These are phyloP conservation scores for Hofmannophila pseudospretella DNA, from an alignment of 2,888 invertebrate genomes.

Conservation along the genomic window DNA sequence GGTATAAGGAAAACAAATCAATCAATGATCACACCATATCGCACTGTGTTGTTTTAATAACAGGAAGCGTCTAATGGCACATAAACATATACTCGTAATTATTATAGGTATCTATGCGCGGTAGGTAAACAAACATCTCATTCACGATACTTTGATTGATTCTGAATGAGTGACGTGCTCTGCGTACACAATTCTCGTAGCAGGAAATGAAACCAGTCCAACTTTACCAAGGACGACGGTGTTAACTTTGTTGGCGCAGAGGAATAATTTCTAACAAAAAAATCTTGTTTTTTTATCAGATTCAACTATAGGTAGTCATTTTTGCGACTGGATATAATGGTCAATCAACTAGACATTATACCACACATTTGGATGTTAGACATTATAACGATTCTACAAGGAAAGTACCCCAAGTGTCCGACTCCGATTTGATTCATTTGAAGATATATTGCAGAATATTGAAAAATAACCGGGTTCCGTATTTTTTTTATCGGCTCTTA, in stretches of 20 bases:
- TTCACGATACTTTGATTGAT: slow-evolving; percentile 72
- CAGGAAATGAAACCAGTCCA: slow-evolving; percentile 70
- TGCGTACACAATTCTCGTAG: slow-evolving; percentile 63
- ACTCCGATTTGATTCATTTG: no score
- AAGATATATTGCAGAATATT: no score
- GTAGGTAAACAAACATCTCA: slow-evolving; percentile 74
- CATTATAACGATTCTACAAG: no score
- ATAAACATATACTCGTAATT: slow-evolving; percentile 27
- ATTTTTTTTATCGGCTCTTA: no score
- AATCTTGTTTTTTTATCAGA: no score
- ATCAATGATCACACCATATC: slow-evolving; percentile 4
- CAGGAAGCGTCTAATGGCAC: slow-evolving; percentile 54
- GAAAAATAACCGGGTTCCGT: no score
- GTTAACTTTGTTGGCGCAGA: background rate
- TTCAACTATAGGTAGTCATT: no score
- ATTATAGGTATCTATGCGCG: slow-evolving; percentile 35
- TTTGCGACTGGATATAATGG: no score
- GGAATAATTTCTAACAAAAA: background rate
- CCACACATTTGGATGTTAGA: no score
- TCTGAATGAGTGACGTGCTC: slow-evolving; percentile 72
- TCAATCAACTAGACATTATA: no score
- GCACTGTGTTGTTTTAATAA: slow-evolving; percentile 28
- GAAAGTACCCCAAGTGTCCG: no score
- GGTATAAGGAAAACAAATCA: background rate
- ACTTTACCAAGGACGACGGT: slow-evolving; percentile 65